Conservation (phyloP, 2,888 invertebrate genomes). For the Drepanosiphum platanoidis region DNA sequence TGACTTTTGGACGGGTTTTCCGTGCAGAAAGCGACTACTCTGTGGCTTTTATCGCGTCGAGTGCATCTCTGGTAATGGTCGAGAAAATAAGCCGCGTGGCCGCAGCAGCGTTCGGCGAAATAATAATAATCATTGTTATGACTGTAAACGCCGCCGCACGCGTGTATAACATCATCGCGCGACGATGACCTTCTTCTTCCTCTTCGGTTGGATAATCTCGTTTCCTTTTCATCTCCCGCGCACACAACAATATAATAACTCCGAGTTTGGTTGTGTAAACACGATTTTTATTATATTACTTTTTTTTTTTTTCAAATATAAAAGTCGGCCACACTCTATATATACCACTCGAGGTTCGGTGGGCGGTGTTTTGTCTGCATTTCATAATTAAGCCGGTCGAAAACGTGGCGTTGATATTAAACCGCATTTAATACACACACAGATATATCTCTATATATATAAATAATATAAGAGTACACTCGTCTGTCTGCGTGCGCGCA, state of each 20-base stretch:
- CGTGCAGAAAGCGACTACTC: neutral
- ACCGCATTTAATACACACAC: neutral
- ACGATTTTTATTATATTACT: conserved; percentile 17
- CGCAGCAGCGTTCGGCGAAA: neutral
- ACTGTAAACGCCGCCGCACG: neutral
- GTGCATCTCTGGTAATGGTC: no score
- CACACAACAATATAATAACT: conserved; percentile 4
- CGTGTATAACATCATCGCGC: neutral
- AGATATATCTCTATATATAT: no score
- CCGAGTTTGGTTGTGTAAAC: conserved; percentile 45
- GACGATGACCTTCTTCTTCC: conserved; percentile 46
- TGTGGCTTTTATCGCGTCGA: no score
- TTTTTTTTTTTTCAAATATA: conserved; percentile 1
- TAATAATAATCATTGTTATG: neutral
- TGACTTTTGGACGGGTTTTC: neutral
- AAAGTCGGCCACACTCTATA: conserved; percentile 49
- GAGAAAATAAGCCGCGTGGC: no score
- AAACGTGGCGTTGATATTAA: conserved; percentile 16
- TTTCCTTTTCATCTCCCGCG: conserved; percentile 48
- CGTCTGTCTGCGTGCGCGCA: neutral
- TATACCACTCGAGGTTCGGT: neutral
- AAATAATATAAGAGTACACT: neutral
- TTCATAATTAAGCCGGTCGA: conserved; percentile 27
- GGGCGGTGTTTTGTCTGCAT: conserved; percentile 19
- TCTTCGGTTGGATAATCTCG: conserved; percentile 50